These are phyloP conservation scores for Myrmecobius fasciatus DNA, from an alignment of 2,113 vertebrate species.

Conservation along the genomic window DNA sequence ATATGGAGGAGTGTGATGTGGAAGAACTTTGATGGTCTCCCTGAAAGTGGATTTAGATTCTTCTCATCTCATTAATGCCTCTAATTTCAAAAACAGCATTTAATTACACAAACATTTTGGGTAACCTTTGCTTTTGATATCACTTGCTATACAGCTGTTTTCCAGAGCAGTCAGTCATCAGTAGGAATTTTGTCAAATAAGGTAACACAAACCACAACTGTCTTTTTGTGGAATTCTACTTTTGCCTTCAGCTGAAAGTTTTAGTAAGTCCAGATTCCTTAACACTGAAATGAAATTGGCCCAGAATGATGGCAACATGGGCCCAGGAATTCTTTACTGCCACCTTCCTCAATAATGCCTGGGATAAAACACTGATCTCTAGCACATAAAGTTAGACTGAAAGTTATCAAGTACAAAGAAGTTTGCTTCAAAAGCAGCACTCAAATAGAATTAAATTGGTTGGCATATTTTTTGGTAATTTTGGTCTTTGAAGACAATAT, in stretches of 20 bases:
- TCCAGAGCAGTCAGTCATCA: not conserved
- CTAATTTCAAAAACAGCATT: not conserved
- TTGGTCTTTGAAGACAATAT: not conserved
- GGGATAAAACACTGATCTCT: not conserved
- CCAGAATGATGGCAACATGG: not conserved
- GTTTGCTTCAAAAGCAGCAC: not conserved
- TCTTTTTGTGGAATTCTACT: not conserved
- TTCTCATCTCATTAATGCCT: not conserved
- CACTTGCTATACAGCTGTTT: not conserved
- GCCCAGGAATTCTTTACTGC: not conserved
- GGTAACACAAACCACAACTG: not conserved
- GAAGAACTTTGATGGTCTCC: not conserved
- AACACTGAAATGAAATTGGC: not conserved
- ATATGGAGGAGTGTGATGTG: not conserved
- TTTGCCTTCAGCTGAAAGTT: constrained; percentile 8
- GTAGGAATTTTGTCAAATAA: not conserved
- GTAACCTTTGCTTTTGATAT: not conserved
- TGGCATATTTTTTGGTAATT: not conserved
- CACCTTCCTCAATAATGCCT: not conserved
- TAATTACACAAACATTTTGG: not conserved
- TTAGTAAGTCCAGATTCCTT: not conserved
- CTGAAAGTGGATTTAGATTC: not conserved
- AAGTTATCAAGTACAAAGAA: not conserved
- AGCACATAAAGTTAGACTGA: not conserved
- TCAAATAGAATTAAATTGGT: not conserved